Evolutionary conservation across 2,888 invertebrate species (phyloP).

Genomic region (Drosophila ochracea): DNA sequence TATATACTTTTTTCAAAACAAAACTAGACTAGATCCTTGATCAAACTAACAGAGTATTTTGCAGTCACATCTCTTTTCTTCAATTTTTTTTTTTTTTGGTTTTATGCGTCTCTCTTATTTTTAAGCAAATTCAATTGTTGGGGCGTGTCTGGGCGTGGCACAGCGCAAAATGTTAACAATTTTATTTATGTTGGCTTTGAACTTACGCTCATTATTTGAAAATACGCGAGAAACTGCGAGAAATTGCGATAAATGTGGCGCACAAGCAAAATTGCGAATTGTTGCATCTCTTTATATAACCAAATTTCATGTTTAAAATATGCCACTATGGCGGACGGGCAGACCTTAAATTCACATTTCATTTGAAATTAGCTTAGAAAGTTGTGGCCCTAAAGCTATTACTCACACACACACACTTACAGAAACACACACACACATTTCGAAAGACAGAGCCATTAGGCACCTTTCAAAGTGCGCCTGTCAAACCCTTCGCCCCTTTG

Average conservation of each 20-base stretch:
- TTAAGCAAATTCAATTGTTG: conserved; percentile 71
- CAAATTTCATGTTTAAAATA: conserved; percentile 13
- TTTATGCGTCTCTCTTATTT: conserved; percentile 22
- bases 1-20: background rate
- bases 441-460: conserved; percentile 36
- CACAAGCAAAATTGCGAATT: conserved; percentile 38
- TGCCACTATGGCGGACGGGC: conserved; percentile 7
- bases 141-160: conserved; percentile 64
- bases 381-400: conserved; percentile 53
- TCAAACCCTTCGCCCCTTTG: conserved; percentile 4
- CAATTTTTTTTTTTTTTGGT: no score
- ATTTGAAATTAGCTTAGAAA: conserved; percentile 63
- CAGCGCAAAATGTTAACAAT: conserved; percentile 75
- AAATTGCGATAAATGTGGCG: conserved; percentile 24
- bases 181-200: conserved; percentile 81
- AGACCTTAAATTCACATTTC: conserved; percentile 35
- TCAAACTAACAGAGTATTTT: conserved; percentile 12
- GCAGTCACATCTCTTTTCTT: background rate
- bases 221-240: conserved; percentile 20
- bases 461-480: conserved; percentile 56
- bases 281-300: conserved; percentile 26
- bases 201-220: conserved; percentile 75
- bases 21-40: background rate
- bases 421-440: conserved; percentile 10
- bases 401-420: conserved; percentile 36